These are phyloP conservation scores for Trachelus stipa DNA, from an alignment of 2,888 invertebrate genomes.

Conservation along the genomic window DNA sequence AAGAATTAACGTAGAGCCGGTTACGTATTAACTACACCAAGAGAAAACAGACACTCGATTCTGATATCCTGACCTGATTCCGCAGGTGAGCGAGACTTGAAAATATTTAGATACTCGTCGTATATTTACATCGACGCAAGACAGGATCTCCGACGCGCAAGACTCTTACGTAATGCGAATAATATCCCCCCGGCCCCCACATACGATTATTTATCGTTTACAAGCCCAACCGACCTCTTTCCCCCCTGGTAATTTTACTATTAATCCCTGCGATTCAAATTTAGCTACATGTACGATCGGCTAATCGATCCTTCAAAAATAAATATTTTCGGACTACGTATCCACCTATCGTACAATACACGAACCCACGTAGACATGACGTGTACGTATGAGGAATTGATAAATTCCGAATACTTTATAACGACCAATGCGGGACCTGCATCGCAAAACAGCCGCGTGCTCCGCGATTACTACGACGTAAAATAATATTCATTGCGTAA, in stretches of 20 bases:
- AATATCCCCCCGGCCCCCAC: background rate
- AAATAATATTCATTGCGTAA: background rate
- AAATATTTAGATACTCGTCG: background rate
- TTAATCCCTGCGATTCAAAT: background rate
- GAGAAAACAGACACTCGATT: background rate
- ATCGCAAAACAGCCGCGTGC: background rate
- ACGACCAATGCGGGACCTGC: slow-evolving; percentile 41
- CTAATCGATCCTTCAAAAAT: background rate
- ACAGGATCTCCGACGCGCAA: background rate
- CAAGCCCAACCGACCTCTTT: background rate
- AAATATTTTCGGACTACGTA: background rate
- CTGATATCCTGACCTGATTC: background rate
- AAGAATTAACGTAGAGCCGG: background rate
- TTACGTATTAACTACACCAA: background rate
- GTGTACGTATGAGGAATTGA: slow-evolving; percentile 27
- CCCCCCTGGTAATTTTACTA: background rate
- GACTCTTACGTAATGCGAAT: background rate
- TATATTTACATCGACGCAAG: background rate
- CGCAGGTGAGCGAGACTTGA: background rate
- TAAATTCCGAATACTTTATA: slow-evolving; percentile 56
- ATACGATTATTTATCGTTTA: background rate
- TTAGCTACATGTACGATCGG: background rate
- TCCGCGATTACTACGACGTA: background rate
- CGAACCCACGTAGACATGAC: background rate
- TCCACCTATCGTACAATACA: background rate